Percentiles rank a stretch among this genome's conserved stretches.
Evolutionary conservation across 2,113 vertebrate genomes (phyloP).

Genomic region (Dinomys branickii): DNA sequence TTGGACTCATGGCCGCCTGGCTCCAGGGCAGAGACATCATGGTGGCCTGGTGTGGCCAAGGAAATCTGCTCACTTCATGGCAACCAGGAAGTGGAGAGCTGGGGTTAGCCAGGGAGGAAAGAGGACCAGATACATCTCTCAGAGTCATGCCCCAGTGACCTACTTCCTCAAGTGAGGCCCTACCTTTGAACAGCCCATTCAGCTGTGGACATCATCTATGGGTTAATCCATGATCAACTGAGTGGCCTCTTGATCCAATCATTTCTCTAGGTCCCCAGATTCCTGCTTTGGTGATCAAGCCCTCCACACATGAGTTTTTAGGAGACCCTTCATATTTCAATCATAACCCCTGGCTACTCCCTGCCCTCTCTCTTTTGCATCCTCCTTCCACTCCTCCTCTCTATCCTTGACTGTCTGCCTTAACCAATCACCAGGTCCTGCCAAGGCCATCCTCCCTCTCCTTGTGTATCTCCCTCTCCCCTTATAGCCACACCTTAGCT

Average conservation of each 20-base stretch:
- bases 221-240: not conserved
- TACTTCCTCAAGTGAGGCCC: not conserved
- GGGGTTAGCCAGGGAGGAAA: not conserved
- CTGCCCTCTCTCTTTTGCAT: not conserved
- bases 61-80: not conserved
- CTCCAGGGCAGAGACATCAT: not conserved
- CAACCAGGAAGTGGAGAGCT: not conserved
- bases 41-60: not conserved
- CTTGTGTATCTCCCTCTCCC: accelerated
- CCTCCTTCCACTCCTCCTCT: not conserved
- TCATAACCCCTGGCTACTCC: not conserved
- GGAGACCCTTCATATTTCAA: not conserved
- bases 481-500: not conserved
- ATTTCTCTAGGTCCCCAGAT: not conserved
- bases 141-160: not conserved
- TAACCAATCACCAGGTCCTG: not conserved
- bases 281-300: not conserved
- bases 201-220: not conserved
- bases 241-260: not conserved
- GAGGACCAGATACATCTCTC: not conserved
- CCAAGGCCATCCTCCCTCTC: not conserved
- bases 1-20: not conserved
- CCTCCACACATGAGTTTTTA: not conserved
- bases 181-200: not conserved
- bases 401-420: not conserved